Percentiles rank a stretch among this genome's conserved stretches.
Conservation (phyloP, 2,113 vertebrate species). For the Sterrhoptilus dennistouni region DNA sequence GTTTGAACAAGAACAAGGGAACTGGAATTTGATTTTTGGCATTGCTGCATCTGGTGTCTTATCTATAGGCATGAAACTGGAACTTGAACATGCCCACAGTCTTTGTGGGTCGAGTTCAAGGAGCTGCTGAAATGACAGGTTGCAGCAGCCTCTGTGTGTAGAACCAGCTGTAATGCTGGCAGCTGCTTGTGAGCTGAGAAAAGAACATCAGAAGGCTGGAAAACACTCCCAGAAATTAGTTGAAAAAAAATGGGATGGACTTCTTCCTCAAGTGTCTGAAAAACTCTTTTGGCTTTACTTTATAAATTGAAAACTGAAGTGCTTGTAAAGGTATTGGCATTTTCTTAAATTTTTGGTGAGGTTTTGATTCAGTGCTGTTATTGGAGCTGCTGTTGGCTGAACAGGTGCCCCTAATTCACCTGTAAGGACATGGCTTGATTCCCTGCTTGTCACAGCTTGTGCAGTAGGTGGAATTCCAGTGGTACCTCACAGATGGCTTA, state of each 20-base stretch:
- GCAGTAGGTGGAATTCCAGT: background rate
- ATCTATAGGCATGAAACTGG: background rate
- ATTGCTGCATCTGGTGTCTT: background rate
- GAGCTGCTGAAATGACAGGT: too few species aligned
- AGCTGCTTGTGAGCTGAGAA: background rate
- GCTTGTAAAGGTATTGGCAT: background rate
- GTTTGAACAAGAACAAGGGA: background rate
- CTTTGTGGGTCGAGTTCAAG: background rate
- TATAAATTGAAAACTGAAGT: background rate
- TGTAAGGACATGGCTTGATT: background rate
- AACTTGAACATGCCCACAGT: background rate
- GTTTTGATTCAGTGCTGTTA: background rate
- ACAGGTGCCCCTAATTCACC: background rate
- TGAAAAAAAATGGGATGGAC: background rate
- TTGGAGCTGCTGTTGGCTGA: background rate
- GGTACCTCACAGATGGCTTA: background rate
- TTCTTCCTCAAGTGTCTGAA: background rate
- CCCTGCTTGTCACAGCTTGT: background rate
- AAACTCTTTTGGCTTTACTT: background rate
- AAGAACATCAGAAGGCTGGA: background rate
- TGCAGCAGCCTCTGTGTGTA: background rate
- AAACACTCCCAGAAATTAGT: background rate
- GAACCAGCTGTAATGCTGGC: background rate
- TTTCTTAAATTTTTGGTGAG: background rate
- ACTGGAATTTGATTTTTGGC: background rate